Base-by-base conservation (phyloP, 1,140 invertebrate species). In the Apolygus lucorum region DNA sequence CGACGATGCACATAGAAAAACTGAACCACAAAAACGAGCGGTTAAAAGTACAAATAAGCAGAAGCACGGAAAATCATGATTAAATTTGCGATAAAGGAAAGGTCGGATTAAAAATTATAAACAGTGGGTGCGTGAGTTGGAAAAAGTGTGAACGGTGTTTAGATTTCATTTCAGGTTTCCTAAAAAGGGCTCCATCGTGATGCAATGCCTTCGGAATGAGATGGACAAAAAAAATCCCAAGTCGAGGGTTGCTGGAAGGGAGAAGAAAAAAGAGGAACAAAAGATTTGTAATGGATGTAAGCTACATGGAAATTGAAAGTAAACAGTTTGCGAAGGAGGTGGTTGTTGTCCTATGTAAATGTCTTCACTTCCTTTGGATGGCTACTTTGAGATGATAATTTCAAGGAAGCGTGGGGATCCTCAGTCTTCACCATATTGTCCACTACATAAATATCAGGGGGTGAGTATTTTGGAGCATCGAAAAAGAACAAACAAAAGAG, bases 201-300 rank as follows among this genome's bases (percentile, higher is more conserved):
- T 8, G 34, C 4, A 42, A 17, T 42, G 34, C 4, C 11, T 11
- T 11, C 8, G 13, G 54, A 59, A 21, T 24, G 54, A 59, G 22
- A 14, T 59, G 54, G 22, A 59, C 2, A 59, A 59, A 59, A 59
- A 21, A n/a, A n/a, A n/a, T n/a, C n/a, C n/a, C n/a, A n/a, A 59
- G 54, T 13, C 54, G 34, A 42, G 34, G n/a, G 34, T 11, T 49
- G 34, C 8, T 11, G 17, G 34, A 17, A 59, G 54, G 22, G 54
- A 24, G 22, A 14, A 59, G 54, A 21, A 59, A 24, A 24, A 24
- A 4, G 22, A 59, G 22, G 22, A 59, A 59, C 54, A 59, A 13
- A 59, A 59, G 54, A 59, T 59, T 59, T 59, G 22, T 24, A 17
- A 59, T 59, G 54, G 54, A 59, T 59, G 11, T 59, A 59, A 59